Evolutionary conservation across 1,140 invertebrate species (phyloP).

Genomic region (Lordiphosa stackelbergi): DNA sequence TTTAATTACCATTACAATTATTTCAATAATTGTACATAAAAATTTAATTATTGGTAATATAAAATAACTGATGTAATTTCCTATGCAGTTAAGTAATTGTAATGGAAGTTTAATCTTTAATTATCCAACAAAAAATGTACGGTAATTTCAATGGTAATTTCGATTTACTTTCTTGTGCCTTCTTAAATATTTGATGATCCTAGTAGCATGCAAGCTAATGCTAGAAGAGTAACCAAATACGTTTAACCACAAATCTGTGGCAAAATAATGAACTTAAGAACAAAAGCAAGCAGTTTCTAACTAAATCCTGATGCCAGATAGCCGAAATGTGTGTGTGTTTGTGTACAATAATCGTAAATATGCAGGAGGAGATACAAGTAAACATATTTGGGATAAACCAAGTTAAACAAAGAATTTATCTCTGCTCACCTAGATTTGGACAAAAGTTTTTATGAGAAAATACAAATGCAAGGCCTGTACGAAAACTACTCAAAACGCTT

Average conservation of each 20-base stretch:
- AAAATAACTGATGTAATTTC: no score
- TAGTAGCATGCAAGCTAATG: neutral
- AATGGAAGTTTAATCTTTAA: no score
- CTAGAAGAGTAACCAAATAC: conserved; percentile 20
- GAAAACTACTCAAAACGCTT: conserved; percentile 11
- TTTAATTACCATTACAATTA: no score
- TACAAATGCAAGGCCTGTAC: neutral
- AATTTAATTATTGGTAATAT: no score
- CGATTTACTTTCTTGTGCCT: no score
- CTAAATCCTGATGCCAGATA: conserved; percentile 27
- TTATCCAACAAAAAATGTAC: no score
- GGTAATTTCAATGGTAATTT: no score
- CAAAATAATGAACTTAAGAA: conserved; percentile 36
- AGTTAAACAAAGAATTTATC: conserved; percentile 15
- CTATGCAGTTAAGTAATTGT: no score
- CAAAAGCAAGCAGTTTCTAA: conserved; percentile 4
- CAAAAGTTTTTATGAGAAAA: neutral
- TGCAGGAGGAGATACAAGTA: conserved; percentile 31
- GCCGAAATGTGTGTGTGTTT: conserved; percentile 21
- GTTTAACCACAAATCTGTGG: conserved; percentile 29
- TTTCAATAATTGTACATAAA: no score
- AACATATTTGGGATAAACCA: conserved; percentile 21
- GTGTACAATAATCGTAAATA: conserved; percentile 48
- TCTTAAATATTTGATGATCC: no score
- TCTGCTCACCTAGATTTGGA: conserved; percentile 1